These are phyloP conservation scores for Protophormia terraenovae DNA, from an alignment of 2,888 invertebrate species.

Conservation along the genomic window DNA sequence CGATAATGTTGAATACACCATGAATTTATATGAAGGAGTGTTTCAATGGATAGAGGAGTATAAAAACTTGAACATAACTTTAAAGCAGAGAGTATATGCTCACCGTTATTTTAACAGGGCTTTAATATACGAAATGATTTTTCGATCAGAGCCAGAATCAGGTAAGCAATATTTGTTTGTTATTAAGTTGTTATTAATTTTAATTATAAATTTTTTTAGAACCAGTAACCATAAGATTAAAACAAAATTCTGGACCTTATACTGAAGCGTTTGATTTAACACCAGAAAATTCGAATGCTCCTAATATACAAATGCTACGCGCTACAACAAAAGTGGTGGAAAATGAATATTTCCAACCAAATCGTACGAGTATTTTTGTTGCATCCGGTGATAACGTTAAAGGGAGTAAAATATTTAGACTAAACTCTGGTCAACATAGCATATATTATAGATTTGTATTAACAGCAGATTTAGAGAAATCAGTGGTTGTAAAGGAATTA, in stretches of 20 bases:
- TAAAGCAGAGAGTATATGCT: slow-evolving; percentile 77
- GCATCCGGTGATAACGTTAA: slow-evolving; percentile 72
- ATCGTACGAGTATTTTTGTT: slow-evolving; percentile 73
- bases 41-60: slow-evolving; percentile 70
- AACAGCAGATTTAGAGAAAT: slow-evolving; percentile 82
- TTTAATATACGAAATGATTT: slow-evolving; percentile 78
- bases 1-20: slow-evolving; percentile 11
- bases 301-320: slow-evolving; percentile 53
- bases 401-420: slow-evolving; percentile 70
- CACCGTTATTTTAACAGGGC: slow-evolving; percentile 81
- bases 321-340: slow-evolving; percentile 76
- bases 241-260: slow-evolving; percentile 68
- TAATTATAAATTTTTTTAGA: slow-evolving; percentile 59
- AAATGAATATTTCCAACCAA: slow-evolving; percentile 73
- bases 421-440: slow-evolving; percentile 71
- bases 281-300: slow-evolving; percentile 16
- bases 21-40: slow-evolving; percentile 67
- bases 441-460: slow-evolving; percentile 82
- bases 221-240: slow-evolving; percentile 69
- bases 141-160: slow-evolving; percentile 39
- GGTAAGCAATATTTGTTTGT: slow-evolving; percentile 39
- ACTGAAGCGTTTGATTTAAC: slow-evolving; percentile 72
- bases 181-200: neutral
- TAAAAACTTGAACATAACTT: slow-evolving; percentile 63
- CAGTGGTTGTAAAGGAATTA: slow-evolving; percentile 81